phyloP scores from a whole-genome alignment of 2,888 invertebrate genomes.

The Alloplasta piceator region DNA sequence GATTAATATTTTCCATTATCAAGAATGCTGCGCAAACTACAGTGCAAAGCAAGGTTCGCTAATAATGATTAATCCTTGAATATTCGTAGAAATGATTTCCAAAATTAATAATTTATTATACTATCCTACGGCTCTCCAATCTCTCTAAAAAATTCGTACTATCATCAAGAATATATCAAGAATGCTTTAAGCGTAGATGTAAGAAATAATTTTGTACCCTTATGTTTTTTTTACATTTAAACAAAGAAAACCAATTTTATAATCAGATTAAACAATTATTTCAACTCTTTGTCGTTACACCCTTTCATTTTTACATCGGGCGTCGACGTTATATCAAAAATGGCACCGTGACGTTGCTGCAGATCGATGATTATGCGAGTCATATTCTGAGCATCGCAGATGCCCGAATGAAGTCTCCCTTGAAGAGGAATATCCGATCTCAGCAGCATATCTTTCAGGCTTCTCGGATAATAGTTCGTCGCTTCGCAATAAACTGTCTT shows the following conservation, averaged over 20 bases:
- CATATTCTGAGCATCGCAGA: slow-evolving; percentile 80
- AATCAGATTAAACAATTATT: slow-evolving; percentile 7
- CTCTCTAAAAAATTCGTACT: neutral
- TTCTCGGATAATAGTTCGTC: slow-evolving; percentile 81
- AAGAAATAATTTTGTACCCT: slow-evolving; percentile 47
- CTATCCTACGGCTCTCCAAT: too few relatives aligned
- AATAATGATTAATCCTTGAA: too few relatives aligned
- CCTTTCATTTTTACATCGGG: slow-evolving; percentile 2
- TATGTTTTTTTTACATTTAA: slow-evolving; percentile 14
- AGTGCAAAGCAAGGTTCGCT: too few relatives aligned
- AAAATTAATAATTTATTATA: too few relatives aligned
- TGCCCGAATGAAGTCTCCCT: slow-evolving; percentile 84
- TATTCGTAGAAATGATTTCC: neutral
- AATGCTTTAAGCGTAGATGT: neutral
- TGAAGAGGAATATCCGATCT: slow-evolving; percentile 76
- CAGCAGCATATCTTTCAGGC: slow-evolving; percentile 80
- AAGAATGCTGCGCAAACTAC: too few relatives aligned
- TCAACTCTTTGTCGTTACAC: neutral
- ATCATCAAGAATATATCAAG: neutral
- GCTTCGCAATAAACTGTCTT: slow-evolving; percentile 82
- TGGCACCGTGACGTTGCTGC: slow-evolving; percentile 59
- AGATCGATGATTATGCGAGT: slow-evolving; percentile 71
- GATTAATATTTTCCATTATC: too few relatives aligned
- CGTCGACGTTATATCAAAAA: slow-evolving; percentile 74
- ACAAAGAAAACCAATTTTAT: neutral